These are phyloP conservation scores for Rhizomys pruinosus DNA, from an alignment of 2,113 vertebrate species.

Conservation along the genomic window DNA sequence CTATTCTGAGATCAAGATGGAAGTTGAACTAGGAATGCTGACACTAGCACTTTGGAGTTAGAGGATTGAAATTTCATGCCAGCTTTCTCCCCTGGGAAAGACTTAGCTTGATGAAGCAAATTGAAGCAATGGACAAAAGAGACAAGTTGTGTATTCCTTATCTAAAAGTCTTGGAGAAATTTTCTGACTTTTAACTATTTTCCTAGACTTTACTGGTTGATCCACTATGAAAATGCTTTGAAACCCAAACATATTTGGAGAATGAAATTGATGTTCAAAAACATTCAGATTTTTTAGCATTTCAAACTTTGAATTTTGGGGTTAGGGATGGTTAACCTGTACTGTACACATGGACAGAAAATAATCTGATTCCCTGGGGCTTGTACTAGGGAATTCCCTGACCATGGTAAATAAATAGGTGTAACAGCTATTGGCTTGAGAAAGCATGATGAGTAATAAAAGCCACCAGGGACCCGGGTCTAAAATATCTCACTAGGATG, in stretches of 20 bases:
- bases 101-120: no score
- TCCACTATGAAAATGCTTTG: not conserved
- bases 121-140: no score
- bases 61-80: no score
- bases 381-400: not conserved
- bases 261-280: not conserved
- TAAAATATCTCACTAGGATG: not conserved
- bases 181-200: not conserved
- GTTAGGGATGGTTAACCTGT: not conserved
- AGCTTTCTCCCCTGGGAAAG: no score
- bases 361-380: not conserved
- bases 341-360: not conserved
- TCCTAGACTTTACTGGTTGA: not conserved
- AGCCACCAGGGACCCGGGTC: not conserved
- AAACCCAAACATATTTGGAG: not conserved
- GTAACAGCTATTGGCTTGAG: not conserved
- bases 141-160: no score
- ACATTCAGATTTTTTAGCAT: no score
- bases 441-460: not conserved
- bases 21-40: no score
- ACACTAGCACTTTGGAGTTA: no score
- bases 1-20: no score
- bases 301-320: not conserved
- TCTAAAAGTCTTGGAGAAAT: no score
- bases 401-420: not conserved